Conservation (phyloP, 2,113 vertebrate genomes). For the Madoqua kirkii region DNA sequence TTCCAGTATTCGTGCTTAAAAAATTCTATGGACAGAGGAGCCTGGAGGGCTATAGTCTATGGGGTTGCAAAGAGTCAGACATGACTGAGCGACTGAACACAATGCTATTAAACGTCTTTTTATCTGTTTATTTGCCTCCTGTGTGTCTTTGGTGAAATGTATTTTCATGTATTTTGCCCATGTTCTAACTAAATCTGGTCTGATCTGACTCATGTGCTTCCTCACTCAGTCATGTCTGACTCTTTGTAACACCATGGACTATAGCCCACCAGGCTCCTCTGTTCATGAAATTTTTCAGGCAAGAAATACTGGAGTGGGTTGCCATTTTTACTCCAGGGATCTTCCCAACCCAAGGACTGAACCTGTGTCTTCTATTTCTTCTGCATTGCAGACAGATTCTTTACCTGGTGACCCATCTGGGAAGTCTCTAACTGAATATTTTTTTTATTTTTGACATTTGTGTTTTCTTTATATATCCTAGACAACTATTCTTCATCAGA, state of each 20-base stretch:
- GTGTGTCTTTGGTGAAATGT: background rate
- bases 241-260: background rate
- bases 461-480: background rate
- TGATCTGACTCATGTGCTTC: background rate
- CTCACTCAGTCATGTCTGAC: background rate
- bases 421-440: background rate
- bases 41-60: background rate
- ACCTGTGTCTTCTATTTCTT: background rate
- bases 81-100: background rate
- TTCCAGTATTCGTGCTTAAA: background rate
- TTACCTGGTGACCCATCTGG: background rate
- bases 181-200: background rate
- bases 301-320: background rate
- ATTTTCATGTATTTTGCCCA: background rate
- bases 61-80: rapidly evolving
- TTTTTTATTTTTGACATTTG: background rate
- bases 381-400: background rate
- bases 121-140: background rate
- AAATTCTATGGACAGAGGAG: background rate
- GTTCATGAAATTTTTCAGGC: background rate
- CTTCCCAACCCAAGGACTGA: background rate
- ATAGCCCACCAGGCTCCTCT: background rate
- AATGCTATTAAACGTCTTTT: background rate
- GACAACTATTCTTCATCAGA: background rate
- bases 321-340: background rate